Conservation (phyloP, 2,113 vertebrate genomes). For the Illadopsis cleaveri region DNA sequence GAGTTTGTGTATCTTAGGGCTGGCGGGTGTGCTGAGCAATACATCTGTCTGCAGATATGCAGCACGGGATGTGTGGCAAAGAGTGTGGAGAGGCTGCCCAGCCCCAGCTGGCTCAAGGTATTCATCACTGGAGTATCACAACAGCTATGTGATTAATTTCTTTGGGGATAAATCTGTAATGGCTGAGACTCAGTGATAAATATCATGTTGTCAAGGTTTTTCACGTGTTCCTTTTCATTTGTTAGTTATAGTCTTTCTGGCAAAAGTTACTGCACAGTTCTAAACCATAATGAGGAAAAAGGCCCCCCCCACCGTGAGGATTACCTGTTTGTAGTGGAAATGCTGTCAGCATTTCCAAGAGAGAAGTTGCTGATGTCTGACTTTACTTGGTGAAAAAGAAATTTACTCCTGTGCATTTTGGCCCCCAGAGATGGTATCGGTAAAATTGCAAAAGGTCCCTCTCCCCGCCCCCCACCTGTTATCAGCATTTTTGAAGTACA, state of each 20-base stretch:
- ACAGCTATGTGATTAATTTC: background rate
- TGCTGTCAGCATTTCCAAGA: background rate
- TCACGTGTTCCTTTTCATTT: background rate
- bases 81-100: background rate
- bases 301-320: rapidly evolving
- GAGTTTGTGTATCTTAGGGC: background rate
- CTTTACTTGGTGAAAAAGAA: background rate
- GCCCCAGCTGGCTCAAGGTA: background rate
- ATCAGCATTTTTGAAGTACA: constrained; percentile 14
- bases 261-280: background rate
- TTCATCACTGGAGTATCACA: background rate
- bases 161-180: background rate
- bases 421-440: background rate
- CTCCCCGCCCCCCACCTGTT: background rate
- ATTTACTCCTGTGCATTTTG: background rate
- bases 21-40: background rate
- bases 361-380: background rate
- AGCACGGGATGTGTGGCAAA: background rate
- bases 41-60: background rate
- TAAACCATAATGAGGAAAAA: background rate
- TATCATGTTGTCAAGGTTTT: background rate
- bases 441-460: background rate
- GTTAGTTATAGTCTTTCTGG: background rate
- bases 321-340: background rate
- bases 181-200: background rate